Base-by-base conservation (phyloP, 1,140 invertebrate genomes). In the Stegodyphus dumicola region DNA sequence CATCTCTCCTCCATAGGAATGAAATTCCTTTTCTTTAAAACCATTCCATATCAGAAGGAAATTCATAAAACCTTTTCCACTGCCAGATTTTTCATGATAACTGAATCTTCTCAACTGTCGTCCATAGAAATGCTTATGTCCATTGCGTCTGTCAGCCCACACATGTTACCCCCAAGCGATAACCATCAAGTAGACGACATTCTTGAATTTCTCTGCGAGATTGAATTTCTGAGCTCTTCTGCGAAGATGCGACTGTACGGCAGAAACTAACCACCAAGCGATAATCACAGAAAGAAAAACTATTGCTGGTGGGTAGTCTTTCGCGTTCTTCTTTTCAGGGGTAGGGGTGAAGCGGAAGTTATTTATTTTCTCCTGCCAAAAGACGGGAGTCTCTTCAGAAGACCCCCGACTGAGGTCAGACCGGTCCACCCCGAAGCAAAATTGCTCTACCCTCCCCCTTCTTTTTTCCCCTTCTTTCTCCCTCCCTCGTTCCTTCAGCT, bases 121-220 rank as follows among this genome's bases (percentile, higher is more conserved):
- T 60, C 9, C 9, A 60, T 60, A 15, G 56, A 60, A 60, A 60
- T 60, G 15, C 9, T 9, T 60, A 15, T 60, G 33, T 15, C 56
- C 56, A 60, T 60, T 15, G 56, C 15, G 9, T 2, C 56, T 60
- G 56, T 60, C 74, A 60, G 53, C 77, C 65, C 77, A 78, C 77
- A 78, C 65, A 78, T 66, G 52, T 70, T 3, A 71, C n/a, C 69
- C 69, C 66, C 69, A 49, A 54, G 65, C 77, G 78, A 81, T 81
- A 81, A 81, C 69, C 78, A 81, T 73, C 78, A 64, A 81, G n/a
- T 65, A 69, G 65, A 69, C 60, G 77, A 78, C 65, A 54, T 69
- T 79, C 77, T 79, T 70, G 54, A 18, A 69, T 69, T 69, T 69
- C 66, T 69, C 18, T 13, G 66, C 7, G 9, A 69, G 66, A 69